These are phyloP conservation scores for Mus caroli DNA, from an alignment of 2,797 vertebrate species.

Conservation along the genomic window DNA sequence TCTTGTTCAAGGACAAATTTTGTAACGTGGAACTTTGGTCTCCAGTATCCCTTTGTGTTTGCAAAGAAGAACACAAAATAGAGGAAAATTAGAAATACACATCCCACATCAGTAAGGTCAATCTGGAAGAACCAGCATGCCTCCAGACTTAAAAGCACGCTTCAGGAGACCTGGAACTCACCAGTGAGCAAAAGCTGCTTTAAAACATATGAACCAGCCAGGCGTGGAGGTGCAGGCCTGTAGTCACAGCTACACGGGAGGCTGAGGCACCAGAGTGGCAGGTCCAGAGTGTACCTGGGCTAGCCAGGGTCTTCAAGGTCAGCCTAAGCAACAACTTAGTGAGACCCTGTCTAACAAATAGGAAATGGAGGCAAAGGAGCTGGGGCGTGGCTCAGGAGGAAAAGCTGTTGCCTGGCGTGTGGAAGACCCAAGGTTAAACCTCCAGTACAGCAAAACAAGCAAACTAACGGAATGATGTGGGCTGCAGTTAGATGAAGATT, in stretches of 20 bases:
- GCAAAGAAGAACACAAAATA: conserved; percentile 4
- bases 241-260: neutral
- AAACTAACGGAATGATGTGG: neutral
- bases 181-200: neutral
- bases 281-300: neutral
- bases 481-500: neutral
- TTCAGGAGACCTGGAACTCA: neutral
- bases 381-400: neutral
- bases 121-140: neutral
- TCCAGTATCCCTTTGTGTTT: conserved; percentile 23
- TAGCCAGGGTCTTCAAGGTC: neutral
- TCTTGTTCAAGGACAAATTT: neutral
- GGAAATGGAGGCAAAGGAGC: neutral
- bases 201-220: neutral
- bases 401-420: neutral
- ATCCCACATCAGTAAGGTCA: neutral
- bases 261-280: neutral
- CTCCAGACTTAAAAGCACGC: neutral
- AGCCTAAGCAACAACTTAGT: neutral
- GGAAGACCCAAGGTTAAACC: neutral
- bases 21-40: neutral
- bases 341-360: neutral
- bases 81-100: conserved; percentile 17
- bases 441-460: neutral
- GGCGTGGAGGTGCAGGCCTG: neutral